phyloP scores from a whole-genome alignment of 2,888 invertebrate species.

The Cerastis rubricosa region DNA sequence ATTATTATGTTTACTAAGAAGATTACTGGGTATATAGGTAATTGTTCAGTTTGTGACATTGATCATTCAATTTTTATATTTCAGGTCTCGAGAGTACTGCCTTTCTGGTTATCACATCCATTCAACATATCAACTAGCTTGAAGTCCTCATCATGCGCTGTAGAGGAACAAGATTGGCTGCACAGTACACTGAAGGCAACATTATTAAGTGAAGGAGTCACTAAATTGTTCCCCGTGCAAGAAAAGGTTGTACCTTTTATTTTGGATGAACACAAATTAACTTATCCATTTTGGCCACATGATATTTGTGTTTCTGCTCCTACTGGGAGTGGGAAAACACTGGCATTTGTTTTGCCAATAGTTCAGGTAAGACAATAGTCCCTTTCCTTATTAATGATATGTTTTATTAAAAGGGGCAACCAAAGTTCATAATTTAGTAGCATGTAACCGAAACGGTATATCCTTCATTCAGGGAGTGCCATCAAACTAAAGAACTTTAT shows the following conservation, averaged over 20 bases:
- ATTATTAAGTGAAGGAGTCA: slow-evolving; percentile 93
- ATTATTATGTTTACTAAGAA: not conserved
- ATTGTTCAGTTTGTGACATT: not conserved
- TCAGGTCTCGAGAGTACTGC: slow-evolving; percentile 94
- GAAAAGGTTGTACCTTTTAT: slow-evolving; percentile 94
- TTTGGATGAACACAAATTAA: slow-evolving; percentile 91
- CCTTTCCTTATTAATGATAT: not conserved
- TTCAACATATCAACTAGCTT: slow-evolving; percentile 94
- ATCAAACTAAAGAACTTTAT: no score
- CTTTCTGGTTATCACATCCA: slow-evolving; percentile 96
- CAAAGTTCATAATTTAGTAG: no score
- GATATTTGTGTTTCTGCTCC: slow-evolving; percentile 99
- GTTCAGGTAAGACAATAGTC: slow-evolving; percentile 91
- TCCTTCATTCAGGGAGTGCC: no score
- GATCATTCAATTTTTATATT: slow-evolving; percentile 63
- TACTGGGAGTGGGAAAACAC: slow-evolving; percentile 99
- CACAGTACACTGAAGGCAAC: slow-evolving; percentile 91
- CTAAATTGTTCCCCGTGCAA: slow-evolving; percentile 96
- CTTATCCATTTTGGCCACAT: slow-evolving; percentile 93
- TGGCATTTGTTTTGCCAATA: slow-evolving; percentile 98
- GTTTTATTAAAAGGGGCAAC: not conserved
- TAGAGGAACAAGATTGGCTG: slow-evolving; percentile 91
- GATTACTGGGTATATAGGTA: no score
- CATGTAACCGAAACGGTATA: no score
- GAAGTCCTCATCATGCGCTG: slow-evolving; percentile 87